phyloP scores from a whole-genome alignment of 2,888 invertebrate species.

The Romanomermis culicivorax region DNA sequence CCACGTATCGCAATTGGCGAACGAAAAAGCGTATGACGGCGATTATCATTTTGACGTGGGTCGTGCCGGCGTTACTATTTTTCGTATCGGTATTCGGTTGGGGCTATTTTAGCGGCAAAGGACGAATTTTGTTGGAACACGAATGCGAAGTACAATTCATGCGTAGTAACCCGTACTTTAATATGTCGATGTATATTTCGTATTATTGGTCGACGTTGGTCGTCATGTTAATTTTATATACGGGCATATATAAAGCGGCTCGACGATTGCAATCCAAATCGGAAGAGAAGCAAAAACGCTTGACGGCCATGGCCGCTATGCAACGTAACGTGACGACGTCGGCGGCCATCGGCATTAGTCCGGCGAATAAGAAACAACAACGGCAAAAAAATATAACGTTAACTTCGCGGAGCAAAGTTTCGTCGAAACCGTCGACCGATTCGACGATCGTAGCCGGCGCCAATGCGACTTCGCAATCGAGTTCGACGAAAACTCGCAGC shows the following conservation, averaged over 20 bases:
- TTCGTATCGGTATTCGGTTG: conserved; percentile 96
- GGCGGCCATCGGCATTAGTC: not conserved
- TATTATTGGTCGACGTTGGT: conserved; percentile 94
- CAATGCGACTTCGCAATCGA: not conserved
- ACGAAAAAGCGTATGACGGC: conserved; percentile 73
- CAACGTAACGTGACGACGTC: not conserved
- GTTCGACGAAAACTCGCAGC: not conserved
- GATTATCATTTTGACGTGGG: conserved; percentile 91
- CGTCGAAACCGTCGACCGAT: not conserved
- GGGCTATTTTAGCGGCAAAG: conserved; percentile 77
- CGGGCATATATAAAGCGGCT: conserved; percentile 88
- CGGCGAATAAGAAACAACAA: not conserved
- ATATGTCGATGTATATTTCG: conserved; percentile 80
- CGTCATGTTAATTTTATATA: conserved; percentile 80
- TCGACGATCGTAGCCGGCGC: not conserved
- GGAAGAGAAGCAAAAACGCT: conserved; percentile 79
- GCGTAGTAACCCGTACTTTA: conserved; percentile 73
- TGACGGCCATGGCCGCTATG: conserved; percentile 71
- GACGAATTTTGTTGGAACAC: conserved; percentile 29
- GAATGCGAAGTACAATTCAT: conserved; percentile 87
- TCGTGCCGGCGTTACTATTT: conserved; percentile 79
- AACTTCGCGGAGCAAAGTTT: not conserved
- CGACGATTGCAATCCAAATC: conserved; percentile 92
- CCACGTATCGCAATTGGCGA: conserved; percentile 85
- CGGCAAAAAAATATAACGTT: not conserved